Evolutionary conservation across 2,113 vertebrate species (phyloP), one percentile per base, ranked within the genome.

Genomic region (Gallinago media): DNA sequence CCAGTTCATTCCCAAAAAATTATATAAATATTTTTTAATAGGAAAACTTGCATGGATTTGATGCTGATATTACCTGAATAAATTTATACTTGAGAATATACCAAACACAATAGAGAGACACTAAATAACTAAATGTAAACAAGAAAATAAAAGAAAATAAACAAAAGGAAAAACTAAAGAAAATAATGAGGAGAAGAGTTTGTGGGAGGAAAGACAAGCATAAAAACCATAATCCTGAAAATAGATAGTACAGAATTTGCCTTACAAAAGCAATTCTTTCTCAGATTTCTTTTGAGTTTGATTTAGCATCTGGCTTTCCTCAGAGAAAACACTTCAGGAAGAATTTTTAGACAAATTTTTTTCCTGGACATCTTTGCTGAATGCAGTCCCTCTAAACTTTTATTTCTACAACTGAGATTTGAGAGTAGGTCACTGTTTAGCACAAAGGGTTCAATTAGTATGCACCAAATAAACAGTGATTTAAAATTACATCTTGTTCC

Each of bases 161-260:
- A 44, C 2, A 19, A 52, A 19, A 12, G 0, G 5, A 1, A 2
- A 17, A 0, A 3, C 27, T 9, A 31, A 31, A 47, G 1, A 27
- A 50, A 66, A 26, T 2, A 44, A 52, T 16, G 3, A 55, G 36
- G 3, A 42, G 4, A 9, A 71, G 29, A 46, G 3, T 32, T 36
- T 44, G 5, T 27, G 6, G 34, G 2, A 84, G 3, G 1, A 32
- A 47, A 77, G 12, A 42, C 4, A 58, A 78, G 8, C 11, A 34
- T 10, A 3, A 42, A 63, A 81, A 32, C 0, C 8, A 34, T 42
- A 83, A 81, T 8, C 6, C 54, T 87, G 31, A 26, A 59, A 86
- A 87, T 1, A 52, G 4, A 19, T 9, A 71, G 26, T 13, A 75
- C 2, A 67, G 20, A 62, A 36, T n/a, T 80, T 83, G 5, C 40